A percentile compares a stretch with the other conserved stretches of the same genome.
These are phyloP conservation scores for Brachyptera putata DNA, from an alignment of 2,888 invertebrate species.

Conservation along the genomic window DNA sequence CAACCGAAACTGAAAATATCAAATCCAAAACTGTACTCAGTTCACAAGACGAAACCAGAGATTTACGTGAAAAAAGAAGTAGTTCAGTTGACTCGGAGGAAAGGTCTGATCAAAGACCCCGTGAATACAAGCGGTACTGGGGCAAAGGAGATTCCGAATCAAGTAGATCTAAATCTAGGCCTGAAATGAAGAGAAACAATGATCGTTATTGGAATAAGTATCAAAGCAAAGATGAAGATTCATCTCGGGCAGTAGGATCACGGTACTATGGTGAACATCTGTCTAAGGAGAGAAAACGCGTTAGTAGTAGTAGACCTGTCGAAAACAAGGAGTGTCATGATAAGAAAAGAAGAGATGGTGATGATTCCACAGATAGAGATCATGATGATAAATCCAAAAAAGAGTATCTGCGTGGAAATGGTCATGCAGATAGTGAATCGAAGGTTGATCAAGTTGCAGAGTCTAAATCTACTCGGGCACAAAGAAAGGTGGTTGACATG, in stretches of 20 bases:
- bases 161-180: neutral
- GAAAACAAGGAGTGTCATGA: slow-evolving; percentile 17
- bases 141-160: slow-evolving; percentile 4
- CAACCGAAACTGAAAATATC: too few relatives aligned
- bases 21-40: too few relatives aligned
- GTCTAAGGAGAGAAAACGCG: slow-evolving; percentile 6
- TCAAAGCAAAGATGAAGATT: slow-evolving; percentile 22
- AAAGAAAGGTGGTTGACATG: slow-evolving; percentile 55
- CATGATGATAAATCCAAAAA: slow-evolving; percentile 9
- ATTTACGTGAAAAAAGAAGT: too few relatives aligned
- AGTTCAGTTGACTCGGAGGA: neutral
- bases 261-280: slow-evolving; percentile 33
- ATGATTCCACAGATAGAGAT: slow-evolving; percentile 2
- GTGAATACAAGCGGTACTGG: slow-evolving; percentile 18
- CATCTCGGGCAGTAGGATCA: slow-evolving; percentile 33
- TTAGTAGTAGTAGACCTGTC: too few relatives aligned
- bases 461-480: slow-evolving; percentile 41
- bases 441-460: slow-evolving; percentile 36
- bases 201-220: slow-evolving; percentile 26
- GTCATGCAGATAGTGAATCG: neutral
- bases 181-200: neutral
- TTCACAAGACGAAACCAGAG: too few relatives aligned
- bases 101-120: neutral
- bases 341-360: slow-evolving; percentile 21
- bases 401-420: neutral